Percentiles rank a stretch among this genome's conserved stretches.
These are phyloP conservation scores for Chlorocebus sabaeus DNA, from an alignment of 2,113 vertebrate species.

Conservation along the genomic window DNA sequence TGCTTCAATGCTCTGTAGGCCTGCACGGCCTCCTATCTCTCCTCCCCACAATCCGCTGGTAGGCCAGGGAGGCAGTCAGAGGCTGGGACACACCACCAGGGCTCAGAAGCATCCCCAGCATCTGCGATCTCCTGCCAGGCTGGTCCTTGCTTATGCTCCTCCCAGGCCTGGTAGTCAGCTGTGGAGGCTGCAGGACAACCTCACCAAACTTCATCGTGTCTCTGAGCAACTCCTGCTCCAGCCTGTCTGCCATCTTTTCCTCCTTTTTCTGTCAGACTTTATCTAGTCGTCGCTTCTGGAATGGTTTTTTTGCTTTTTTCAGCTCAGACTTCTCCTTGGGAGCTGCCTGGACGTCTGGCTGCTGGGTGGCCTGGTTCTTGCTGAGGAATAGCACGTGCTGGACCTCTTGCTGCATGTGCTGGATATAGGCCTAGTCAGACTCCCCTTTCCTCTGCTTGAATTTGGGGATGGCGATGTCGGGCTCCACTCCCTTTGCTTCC, in stretches of 20 bases:
- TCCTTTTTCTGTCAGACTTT: conserved; percentile 84
- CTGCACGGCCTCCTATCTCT: conserved; percentile 87
- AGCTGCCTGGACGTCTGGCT: conserved; percentile 85
- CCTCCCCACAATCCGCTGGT: conserved; percentile 90
- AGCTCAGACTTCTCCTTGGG: conserved; percentile 84
- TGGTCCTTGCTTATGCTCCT: conserved; percentile 76
- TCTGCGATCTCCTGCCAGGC: conserved; percentile 84
- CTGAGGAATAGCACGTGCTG: conserved; percentile 89
- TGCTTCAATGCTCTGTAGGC: conserved; percentile 92
- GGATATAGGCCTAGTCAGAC: conserved; percentile 82
- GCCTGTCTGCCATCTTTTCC: conserved; percentile 78
- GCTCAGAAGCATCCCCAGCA: conserved; percentile 84
- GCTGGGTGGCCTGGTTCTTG: conserved; percentile 86
- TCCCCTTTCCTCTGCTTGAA: conserved; percentile 87
- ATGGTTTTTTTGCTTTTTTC: conserved; percentile 81
- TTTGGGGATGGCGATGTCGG: conserved; percentile 83
- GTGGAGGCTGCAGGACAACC: conserved; percentile 89
- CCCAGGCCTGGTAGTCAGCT: conserved; percentile 87
- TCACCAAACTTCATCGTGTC: conserved; percentile 92
- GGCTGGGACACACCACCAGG: conserved; percentile 45
- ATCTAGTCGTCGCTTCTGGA: conserved; percentile 81
- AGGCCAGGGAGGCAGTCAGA: conserved; percentile 84
- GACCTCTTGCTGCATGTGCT: conserved; percentile 89
- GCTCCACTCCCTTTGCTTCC: conserved; percentile 50
- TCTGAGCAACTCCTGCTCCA: conserved; percentile 88